A percentile compares a stretch with the other conserved stretches of the same genome.
phyloP scores from a whole-genome alignment of 2,888 invertebrate genomes.

The Barypeithes pellucidus region DNA sequence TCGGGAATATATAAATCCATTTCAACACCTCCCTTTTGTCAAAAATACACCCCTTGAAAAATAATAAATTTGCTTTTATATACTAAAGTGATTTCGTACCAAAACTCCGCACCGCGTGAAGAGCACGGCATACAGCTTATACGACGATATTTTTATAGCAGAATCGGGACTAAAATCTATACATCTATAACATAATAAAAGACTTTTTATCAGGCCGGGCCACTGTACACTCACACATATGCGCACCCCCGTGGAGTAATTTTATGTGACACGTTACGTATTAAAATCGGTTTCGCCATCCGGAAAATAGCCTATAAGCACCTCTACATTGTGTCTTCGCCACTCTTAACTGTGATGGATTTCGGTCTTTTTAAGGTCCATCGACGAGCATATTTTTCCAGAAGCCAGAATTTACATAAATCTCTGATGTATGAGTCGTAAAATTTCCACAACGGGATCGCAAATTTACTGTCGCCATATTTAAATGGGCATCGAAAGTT shows the following conservation, averaged over 20 bases:
- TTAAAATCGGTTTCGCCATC: conserved; percentile 71
- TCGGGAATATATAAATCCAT: background rate
- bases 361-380: conserved; percentile 59
- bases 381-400: conserved; percentile 56
- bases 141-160: conserved; percentile 46
- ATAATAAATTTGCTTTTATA: conserved; percentile 44
- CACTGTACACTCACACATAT: conserved; percentile 50
- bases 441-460: conserved; percentile 38
- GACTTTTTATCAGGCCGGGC: conserved; percentile 53
- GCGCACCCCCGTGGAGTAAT: conserved; percentile 62
- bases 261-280: conserved; percentile 72
- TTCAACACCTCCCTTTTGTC: conserved; percentile 40
- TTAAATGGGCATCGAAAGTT: conserved; percentile 51
- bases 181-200: conserved; percentile 55
- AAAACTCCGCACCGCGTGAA: conserved; percentile 36
- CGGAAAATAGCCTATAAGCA: conserved; percentile 71
- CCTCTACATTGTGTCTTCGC: conserved; percentile 67
- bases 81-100: conserved; percentile 40
- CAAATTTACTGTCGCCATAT: conserved; percentile 51
- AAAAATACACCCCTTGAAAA: conserved; percentile 23
- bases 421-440: conserved; percentile 59
- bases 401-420: conserved; percentile 60
- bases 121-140: conserved; percentile 31
- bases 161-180: conserved; percentile 49
- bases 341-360: conserved; percentile 54